These are phyloP conservation scores for Ianthella basta DNA, from an alignment of 37 sponge, comb jelly and placozoan genomes.

Conservation along the genomic window DNA sequence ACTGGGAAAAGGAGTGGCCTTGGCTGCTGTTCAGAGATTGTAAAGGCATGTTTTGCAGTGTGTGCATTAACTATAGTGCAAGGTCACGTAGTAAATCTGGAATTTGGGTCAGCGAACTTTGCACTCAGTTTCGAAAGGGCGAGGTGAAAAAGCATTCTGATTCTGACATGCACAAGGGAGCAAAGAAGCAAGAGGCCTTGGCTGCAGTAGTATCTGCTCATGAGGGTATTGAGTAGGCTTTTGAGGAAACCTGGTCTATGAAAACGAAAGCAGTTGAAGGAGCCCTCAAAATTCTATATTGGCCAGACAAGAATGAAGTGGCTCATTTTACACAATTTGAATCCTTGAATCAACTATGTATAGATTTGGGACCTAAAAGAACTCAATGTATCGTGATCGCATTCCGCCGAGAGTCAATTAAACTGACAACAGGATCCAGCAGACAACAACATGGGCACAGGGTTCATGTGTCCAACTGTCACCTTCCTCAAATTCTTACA, in stretches of 20 bases:
- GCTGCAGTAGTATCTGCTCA: background rate
- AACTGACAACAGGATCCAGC: too few relatives aligned
- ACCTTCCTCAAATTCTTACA: slow-evolving; percentile 36
- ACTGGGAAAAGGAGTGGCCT: slow-evolving; percentile 19
- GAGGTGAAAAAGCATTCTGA: slow-evolving; percentile 13
- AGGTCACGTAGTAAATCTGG: background rate
- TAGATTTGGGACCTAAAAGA: slow-evolving; percentile 21
- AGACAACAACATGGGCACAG: too few relatives aligned
- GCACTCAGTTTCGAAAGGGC: slow-evolving; percentile 25
- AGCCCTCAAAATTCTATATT: slow-evolving; percentile 37
- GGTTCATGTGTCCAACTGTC: background rate
- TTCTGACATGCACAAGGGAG: slow-evolving; percentile 19
- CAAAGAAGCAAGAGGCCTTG: background rate
- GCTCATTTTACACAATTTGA: slow-evolving; percentile 41
- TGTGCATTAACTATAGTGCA: background rate
- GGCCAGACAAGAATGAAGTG: slow-evolving; percentile 35
- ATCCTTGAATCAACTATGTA: slow-evolving; percentile 28
- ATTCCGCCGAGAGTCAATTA: too few relatives aligned
- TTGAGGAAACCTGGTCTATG: slow-evolving; percentile 13
- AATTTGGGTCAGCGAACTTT: slow-evolving; percentile 25
- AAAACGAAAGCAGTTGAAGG: background rate
- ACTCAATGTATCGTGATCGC: background rate
- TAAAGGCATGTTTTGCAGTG: background rate
- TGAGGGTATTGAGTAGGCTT: slow-evolving; percentile 14
- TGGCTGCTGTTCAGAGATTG: slow-evolving; percentile 8